These are phyloP conservation scores for Tolmerus cingulatus DNA, from an alignment of 2,888 invertebrate species.

Conservation along the genomic window DNA sequence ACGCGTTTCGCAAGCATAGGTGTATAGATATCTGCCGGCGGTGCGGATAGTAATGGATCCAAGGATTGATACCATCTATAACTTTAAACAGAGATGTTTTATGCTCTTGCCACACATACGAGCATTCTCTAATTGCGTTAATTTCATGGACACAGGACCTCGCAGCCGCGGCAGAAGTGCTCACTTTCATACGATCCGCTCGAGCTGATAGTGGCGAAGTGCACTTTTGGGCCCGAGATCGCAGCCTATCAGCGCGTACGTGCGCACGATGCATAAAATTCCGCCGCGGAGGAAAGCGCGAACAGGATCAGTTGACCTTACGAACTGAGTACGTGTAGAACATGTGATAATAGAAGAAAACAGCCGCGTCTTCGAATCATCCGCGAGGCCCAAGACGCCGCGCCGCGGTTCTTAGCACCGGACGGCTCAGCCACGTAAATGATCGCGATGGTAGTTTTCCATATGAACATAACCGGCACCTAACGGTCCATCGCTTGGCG, in stretches of 20 bases:
- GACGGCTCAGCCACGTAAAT: conserved; percentile 19
- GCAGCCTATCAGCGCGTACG: not conserved
- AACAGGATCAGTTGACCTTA: conserved; percentile 48
- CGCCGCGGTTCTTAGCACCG: not conserved
- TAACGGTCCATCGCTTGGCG: conserved; percentile 16
- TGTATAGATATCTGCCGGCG: not conserved
- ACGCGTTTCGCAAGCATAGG: not conserved
- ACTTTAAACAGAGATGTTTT: not conserved
- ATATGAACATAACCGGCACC: conserved; percentile 12
- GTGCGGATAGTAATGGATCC: not conserved
- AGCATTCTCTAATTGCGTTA: conserved; percentile 23
- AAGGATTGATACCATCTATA: not conserved
- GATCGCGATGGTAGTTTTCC: conserved; percentile 8
- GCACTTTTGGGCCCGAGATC: not conserved
- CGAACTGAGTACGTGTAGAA: conserved; percentile 44
- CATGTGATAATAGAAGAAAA: conserved; percentile 45
- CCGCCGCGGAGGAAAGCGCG: conserved; percentile 36
- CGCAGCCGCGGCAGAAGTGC: not conserved
- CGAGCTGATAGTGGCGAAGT: not conserved
- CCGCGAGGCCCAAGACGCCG: not conserved
- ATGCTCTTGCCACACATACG: not conserved
- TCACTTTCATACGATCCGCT: conserved; percentile 17
- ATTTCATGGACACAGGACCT: conserved; percentile 21
- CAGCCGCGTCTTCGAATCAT: not conserved
- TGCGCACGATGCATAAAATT: not conserved